Evolutionary conservation across 2,113 vertebrate genomes (phyloP).

Genomic region (Tonatia bakeri): DNA sequence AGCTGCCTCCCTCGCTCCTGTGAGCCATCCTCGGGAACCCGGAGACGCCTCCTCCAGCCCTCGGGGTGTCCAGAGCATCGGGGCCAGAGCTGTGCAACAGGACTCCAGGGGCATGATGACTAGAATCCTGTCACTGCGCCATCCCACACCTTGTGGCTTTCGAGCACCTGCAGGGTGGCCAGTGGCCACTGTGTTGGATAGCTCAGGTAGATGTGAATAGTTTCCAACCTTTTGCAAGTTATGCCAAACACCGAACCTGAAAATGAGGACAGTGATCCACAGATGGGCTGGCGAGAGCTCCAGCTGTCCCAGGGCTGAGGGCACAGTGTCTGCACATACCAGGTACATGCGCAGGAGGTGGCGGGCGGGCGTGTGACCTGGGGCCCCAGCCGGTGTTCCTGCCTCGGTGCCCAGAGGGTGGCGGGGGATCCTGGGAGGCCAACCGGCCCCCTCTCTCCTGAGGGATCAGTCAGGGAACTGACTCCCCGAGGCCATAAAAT

Average conservation of each 20-base stretch:
- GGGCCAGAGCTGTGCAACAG: not conserved
- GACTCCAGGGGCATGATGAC: not conserved
- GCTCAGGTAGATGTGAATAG: rapidly evolving
- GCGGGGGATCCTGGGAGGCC: rapidly evolving
- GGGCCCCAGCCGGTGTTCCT: not conserved
- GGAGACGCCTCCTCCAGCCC: not conserved
- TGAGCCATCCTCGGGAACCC: no score
- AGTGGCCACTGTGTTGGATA: not conserved
- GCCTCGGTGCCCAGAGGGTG: rapidly evolving
- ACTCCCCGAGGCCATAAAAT: not conserved
- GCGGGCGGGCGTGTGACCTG: rapidly evolving
- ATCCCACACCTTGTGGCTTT: not conserved
- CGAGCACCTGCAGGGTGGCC: not conserved
- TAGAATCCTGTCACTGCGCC: not conserved
- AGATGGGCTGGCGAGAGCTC: rapidly evolving
- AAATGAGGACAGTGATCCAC: not conserved
- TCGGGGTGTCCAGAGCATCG: no score
- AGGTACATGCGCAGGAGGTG: not conserved
- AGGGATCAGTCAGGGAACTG: not conserved
- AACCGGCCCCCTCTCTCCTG: rapidly evolving
- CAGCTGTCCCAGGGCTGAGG: not conserved
- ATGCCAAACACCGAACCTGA: not conserved
- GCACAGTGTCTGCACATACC: rapidly evolving
- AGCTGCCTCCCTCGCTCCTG: not conserved
- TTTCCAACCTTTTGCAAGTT: not conserved